A percentile compares a stretch with the other conserved stretches of the same genome.
Conservation (phyloP, 2,797 vertebrate genomes). For the Paratrypauchen microcephalus region DNA sequence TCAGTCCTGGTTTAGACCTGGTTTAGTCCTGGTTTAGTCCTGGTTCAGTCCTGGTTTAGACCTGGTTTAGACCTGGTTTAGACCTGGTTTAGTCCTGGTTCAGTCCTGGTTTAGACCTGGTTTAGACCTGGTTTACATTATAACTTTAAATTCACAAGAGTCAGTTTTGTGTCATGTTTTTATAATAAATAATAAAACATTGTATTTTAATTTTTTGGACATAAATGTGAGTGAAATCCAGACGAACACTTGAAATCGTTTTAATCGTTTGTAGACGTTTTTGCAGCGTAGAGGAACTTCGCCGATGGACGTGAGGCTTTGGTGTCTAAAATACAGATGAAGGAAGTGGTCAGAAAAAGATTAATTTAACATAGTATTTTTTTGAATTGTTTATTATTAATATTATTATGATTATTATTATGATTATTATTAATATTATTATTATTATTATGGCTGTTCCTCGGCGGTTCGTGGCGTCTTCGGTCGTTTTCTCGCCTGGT, state of each 20-base stretch:
- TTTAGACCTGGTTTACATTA: too few relatives aligned
- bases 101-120: too few relatives aligned
- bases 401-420: slow-evolving; percentile 23
- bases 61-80: too few relatives aligned
- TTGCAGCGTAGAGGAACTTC: neutral
- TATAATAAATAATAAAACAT: too few relatives aligned
- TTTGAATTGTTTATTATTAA: slow-evolving; percentile 56
- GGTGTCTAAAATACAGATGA: slow-evolving; percentile 56
- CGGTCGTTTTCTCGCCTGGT: slow-evolving; percentile 54
- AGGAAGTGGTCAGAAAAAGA: slow-evolving; percentile 32
- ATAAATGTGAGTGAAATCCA: too few relatives aligned
- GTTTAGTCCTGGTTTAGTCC: too few relatives aligned
- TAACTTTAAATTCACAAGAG: too few relatives aligned
- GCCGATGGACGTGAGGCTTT: slow-evolving; percentile 23
- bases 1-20: too few relatives aligned
- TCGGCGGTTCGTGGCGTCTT: slow-evolving; percentile 41
- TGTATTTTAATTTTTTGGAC: too few relatives aligned
- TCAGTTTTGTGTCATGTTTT: too few relatives aligned
- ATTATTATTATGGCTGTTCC: slow-evolving; percentile 53
- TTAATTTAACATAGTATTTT: slow-evolving; percentile 69
- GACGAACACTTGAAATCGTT: neutral
- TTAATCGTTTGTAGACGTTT: neutral
- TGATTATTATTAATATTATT: slow-evolving; percentile 27
- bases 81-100: too few relatives aligned
- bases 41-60: too few relatives aligned